Evolutionary conservation across 2,113 vertebrate species (phyloP).

Genomic region (Willisornis vidua): DNA sequence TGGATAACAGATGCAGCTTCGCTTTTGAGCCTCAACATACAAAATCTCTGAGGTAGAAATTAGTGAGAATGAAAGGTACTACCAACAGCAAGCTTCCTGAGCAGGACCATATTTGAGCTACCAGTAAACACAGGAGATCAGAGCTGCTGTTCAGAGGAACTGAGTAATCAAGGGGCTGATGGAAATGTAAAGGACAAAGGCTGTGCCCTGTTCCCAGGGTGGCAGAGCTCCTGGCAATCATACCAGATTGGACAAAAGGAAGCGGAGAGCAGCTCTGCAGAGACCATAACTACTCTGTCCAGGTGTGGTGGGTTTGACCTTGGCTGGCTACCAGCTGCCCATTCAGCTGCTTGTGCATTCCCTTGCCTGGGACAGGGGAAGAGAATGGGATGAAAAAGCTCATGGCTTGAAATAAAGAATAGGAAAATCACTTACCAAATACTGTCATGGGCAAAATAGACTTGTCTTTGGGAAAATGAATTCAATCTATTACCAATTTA

Average conservation of each 20-base stretch:
- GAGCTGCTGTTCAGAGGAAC: background rate
- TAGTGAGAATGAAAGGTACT: constrained; percentile 36
- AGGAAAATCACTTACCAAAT: background rate
- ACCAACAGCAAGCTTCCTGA: constrained; percentile 31
- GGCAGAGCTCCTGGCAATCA: background rate
- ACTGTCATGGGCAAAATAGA: background rate
- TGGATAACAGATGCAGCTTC: background rate
- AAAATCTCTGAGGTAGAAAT: constrained; percentile 59
- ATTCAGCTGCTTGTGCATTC: background rate
- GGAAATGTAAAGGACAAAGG: background rate
- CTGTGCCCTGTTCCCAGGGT: background rate
- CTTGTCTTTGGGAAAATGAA: background rate
- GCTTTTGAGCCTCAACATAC: constrained; percentile 10
- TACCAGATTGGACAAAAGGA: background rate
- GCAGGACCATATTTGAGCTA: background rate
- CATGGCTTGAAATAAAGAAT: background rate
- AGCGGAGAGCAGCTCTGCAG: background rate
- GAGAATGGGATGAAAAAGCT: background rate
- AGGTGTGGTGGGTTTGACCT: background rate
- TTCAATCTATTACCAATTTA: background rate
- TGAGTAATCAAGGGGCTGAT: background rate
- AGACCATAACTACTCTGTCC: background rate
- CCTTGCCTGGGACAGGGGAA: accelerated
- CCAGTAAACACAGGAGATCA: background rate
- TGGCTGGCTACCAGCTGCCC: background rate